A percentile compares a stretch with the other conserved stretches of the same genome.
Conservation (phyloP, 2,888 invertebrate species). For the Drosophila paranaensis region DNA sequence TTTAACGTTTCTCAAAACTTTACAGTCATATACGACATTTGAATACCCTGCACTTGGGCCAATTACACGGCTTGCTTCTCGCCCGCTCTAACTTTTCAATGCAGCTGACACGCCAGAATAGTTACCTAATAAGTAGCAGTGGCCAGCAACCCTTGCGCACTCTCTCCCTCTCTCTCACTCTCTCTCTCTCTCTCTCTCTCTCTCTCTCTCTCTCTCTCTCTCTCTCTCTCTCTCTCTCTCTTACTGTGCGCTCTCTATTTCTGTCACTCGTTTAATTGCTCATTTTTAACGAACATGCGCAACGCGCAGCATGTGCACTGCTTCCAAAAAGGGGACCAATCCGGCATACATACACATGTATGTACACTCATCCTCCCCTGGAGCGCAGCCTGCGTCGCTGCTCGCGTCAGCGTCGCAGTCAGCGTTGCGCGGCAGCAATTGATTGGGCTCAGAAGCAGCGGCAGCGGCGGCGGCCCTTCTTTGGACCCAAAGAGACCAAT, state of each 20-base stretch:
- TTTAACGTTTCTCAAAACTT: too few relatives aligned
- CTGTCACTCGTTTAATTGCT: constrained; percentile 56
- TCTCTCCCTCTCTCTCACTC: background rate
- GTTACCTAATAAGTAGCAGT: constrained; percentile 40
- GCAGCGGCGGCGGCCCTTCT: constrained; percentile 59
- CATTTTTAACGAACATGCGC: constrained; percentile 78
- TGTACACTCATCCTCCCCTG: constrained; percentile 41
- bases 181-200: background rate
- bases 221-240: constrained; percentile 18
- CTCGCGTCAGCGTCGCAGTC: constrained; percentile 55
- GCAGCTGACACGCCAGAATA: constrained; percentile 25
- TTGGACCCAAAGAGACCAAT: constrained; percentile 68
- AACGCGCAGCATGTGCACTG: constrained; percentile 64
- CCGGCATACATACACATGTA: constrained; percentile 40
- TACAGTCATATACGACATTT: background rate
- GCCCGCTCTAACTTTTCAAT: background rate
- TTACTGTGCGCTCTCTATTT: constrained; percentile 3
- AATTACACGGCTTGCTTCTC: background rate
- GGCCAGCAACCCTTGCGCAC: constrained; percentile 2
- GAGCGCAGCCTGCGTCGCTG: constrained; percentile 52
- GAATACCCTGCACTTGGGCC: background rate
- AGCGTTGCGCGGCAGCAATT: constrained; percentile 71
- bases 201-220: constrained; percentile 14
- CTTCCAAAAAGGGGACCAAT: constrained; percentile 53
- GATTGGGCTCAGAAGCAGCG: constrained; percentile 67